phyloP scores from a whole-genome alignment of 1,140 invertebrate species.

The Bombus confusus region DNA sequence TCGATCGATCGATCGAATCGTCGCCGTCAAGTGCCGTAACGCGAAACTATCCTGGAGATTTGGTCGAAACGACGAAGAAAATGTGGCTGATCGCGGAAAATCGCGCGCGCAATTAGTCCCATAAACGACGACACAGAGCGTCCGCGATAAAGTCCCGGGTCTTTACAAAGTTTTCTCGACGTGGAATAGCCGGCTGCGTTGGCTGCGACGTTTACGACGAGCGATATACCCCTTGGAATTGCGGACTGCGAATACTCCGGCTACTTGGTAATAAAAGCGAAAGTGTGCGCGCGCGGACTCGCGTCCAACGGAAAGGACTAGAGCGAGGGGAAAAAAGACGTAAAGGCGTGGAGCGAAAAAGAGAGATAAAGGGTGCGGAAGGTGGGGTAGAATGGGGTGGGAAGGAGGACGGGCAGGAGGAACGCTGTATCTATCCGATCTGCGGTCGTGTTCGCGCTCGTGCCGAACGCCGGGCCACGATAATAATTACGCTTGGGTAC shows the following conservation, averaged over 20 bases:
- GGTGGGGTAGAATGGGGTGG: constrained; percentile 21
- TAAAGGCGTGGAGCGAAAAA: constrained; percentile 37
- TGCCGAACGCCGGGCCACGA: constrained; percentile 31
- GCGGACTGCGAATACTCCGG: constrained; percentile 14
- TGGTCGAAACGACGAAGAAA: not conserved
- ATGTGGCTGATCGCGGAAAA: not conserved
- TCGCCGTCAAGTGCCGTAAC: not conserved
- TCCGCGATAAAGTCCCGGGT: not conserved
- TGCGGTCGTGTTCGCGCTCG: constrained; percentile 54
- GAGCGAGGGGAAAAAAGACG: not conserved
- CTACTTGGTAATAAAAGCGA: constrained; percentile 41
- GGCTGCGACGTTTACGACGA: constrained; percentile 23
- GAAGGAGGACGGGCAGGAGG: constrained; percentile 16
- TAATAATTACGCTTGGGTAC: constrained; percentile 36
- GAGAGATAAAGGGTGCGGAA: constrained; percentile 17
- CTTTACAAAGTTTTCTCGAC: not conserved
- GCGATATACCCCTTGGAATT: constrained; percentile 34
- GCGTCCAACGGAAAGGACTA: not conserved
- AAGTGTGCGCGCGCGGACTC: constrained; percentile 25
- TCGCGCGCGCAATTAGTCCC: not conserved
- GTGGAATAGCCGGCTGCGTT: constrained; percentile 8
- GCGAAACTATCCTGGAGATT: not conserved
- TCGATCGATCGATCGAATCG: constrained; percentile 33
- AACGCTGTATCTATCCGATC: constrained; percentile 59
- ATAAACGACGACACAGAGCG: not conserved